phyloP scores from a whole-genome alignment of 2,888 invertebrate genomes.

The Theretra japonica region DNA sequence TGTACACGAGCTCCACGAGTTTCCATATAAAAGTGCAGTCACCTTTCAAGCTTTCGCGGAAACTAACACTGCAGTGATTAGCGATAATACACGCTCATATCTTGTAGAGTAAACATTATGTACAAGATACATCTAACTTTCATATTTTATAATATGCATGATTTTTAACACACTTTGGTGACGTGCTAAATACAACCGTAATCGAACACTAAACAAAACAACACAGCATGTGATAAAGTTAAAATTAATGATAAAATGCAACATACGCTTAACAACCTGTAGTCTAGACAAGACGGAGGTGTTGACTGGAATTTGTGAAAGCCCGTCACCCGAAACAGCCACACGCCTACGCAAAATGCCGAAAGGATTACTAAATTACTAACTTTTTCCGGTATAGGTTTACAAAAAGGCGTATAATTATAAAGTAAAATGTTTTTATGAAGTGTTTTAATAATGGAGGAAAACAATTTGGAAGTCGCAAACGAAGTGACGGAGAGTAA shows the following conservation, averaged over 20 bases:
- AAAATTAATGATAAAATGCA: constrained; percentile 9
- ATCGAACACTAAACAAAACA: neutral
- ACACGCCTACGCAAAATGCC: constrained; percentile 17
- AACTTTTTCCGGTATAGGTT: neutral
- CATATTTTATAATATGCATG: neutral
- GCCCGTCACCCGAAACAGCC: constrained; percentile 36
- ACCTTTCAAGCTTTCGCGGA: constrained; percentile 59
- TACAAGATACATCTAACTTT: too few relatives aligned
- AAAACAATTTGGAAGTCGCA: constrained; percentile 3
- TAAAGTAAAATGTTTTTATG: neutral
- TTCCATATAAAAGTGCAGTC: constrained; percentile 71
- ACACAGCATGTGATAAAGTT: constrained; percentile 14
- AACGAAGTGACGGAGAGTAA: neutral
- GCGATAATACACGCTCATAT: neutral
- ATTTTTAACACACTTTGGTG: neutral
- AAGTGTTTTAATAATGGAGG: constrained; percentile 19
- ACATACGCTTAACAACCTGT: constrained; percentile 26
- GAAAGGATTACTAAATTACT: neutral
- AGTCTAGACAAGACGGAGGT: constrained; percentile 45
- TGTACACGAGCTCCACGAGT: constrained; percentile 57
- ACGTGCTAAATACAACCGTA: neutral
- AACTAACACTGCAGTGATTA: constrained; percentile 21
- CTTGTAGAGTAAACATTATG: neutral
- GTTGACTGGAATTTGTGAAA: constrained; percentile 41
- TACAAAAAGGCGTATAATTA: neutral